A percentile compares a stretch with the other conserved stretches of the same genome.
Conservation (phyloP, 2,113 vertebrate genomes). For the Amphiprion percula region DNA sequence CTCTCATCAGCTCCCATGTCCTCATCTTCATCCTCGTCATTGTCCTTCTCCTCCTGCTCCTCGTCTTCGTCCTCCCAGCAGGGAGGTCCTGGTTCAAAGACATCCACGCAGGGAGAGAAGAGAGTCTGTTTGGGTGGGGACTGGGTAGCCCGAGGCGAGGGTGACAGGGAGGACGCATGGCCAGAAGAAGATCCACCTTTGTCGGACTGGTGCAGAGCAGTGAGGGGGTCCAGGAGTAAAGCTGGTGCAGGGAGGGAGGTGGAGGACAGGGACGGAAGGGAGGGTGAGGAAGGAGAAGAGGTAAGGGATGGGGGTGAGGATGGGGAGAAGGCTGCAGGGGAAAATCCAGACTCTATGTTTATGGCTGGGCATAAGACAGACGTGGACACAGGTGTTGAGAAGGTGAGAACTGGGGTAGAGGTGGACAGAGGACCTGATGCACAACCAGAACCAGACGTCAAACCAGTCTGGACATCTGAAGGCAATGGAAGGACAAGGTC, state of each 20-base stretch:
- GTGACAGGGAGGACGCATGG: conserved; percentile 66
- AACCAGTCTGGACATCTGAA: conserved; percentile 18
- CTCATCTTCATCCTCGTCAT: conserved; percentile 67
- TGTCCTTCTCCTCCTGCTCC: conserved; percentile 50
- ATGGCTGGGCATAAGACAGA: conserved; percentile 58
- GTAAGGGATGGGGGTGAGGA: conserved; percentile 22
- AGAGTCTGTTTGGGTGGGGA: conserved; percentile 81
- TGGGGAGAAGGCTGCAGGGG: conserved; percentile 2
- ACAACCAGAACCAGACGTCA: conserved; percentile 4
- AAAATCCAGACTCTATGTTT: conserved; percentile 56
- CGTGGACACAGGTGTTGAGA: not conserved
- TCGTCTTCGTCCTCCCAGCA: conserved; percentile 71
- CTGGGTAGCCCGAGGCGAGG: conserved; percentile 69
- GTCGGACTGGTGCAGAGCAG: conserved; percentile 57
- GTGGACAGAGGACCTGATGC: not conserved
- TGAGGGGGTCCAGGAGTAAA: conserved; percentile 69
- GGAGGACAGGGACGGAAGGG: conserved; percentile 18
- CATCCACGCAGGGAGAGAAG: conserved; percentile 86
- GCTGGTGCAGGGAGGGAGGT: conserved; percentile 42
- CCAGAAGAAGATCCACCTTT: conserved; percentile 55
- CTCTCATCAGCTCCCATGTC: conserved; percentile 78
- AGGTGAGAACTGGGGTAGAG: conserved; percentile 7
- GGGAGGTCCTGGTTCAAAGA: conserved; percentile 78
- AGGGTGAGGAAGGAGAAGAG: conserved; percentile 25
- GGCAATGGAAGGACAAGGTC: conserved; percentile 17